These are phyloP conservation scores for Hemiscyllium ocellatum DNA, from an alignment of 2,113 vertebrate species.

Conservation along the genomic window DNA sequence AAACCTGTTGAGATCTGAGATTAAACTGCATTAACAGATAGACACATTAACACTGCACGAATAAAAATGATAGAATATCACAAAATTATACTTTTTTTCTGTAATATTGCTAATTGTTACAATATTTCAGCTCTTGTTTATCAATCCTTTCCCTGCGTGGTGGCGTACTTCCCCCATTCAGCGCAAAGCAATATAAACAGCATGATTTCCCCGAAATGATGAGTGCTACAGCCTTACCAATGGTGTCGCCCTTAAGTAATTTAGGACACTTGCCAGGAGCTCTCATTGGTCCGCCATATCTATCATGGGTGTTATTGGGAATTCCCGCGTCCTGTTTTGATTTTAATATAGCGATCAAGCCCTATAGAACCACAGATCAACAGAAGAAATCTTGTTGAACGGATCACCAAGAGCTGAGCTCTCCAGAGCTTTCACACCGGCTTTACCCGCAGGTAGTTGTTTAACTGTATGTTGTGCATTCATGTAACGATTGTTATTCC, in stretches of 20 bases:
- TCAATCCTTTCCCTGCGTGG: not conserved
- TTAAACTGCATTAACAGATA: not conserved
- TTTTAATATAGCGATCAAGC: slow-evolving; percentile 11
- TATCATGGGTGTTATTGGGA: slow-evolving; percentile 3
- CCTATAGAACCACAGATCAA: not conserved
- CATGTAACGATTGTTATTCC: not conserved
- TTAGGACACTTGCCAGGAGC: not conserved
- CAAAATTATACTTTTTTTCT: not conserved
- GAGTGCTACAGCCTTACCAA: not conserved
- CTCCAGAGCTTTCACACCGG: not conserved
- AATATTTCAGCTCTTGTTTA: not conserved
- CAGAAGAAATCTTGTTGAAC: not conserved
- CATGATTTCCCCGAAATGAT: slow-evolving; percentile 37
- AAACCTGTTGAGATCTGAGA: not conserved
- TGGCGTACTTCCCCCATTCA: slow-evolving; percentile 27
- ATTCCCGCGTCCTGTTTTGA: slow-evolving; percentile 36
- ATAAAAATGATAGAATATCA: too few species aligned
- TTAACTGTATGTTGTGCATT: not conserved
- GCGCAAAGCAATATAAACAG: slow-evolving; percentile 23
- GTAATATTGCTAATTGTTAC: not conserved
- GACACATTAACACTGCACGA: not conserved
- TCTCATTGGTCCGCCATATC: not conserved
- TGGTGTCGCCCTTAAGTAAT: not conserved
- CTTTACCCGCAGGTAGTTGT: not conserved
- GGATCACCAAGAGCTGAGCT: not conserved